Conservation (phyloP, 2,113 vertebrate genomes). For the Egretta garzetta region DNA sequence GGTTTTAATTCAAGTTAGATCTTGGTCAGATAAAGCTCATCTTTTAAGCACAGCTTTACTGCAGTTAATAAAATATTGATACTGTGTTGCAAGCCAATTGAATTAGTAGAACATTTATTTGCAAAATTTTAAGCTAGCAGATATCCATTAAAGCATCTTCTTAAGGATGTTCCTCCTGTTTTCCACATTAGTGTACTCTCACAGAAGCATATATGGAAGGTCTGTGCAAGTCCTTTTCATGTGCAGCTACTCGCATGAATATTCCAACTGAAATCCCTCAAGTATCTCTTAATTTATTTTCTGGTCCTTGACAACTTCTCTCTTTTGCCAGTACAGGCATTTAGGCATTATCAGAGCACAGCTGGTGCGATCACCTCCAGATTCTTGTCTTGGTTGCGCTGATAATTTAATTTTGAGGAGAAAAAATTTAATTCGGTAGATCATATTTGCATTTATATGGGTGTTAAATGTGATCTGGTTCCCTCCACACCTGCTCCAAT, state of each 20-base stretch:
- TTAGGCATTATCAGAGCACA: not conserved
- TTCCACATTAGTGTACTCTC: not conserved
- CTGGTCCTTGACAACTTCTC: not conserved
- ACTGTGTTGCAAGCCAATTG: not conserved
- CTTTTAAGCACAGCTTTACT: not conserved
- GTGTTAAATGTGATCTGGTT: not conserved
- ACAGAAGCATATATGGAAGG: not conserved
- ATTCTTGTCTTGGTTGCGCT: not conserved
- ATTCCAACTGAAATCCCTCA: not conserved
- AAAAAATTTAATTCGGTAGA: not conserved
- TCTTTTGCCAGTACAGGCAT: not conserved
- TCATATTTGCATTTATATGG: not conserved
- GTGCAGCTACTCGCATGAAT: not conserved
- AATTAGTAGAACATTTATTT: not conserved
- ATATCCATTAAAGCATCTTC: not conserved
- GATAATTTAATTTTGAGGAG: not conserved
- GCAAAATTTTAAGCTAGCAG: not conserved
- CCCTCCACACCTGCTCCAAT: not conserved
- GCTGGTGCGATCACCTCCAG: not conserved
- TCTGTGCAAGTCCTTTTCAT: not conserved
- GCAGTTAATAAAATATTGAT: not conserved
- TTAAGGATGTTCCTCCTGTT: not conserved
- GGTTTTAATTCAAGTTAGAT: not conserved
- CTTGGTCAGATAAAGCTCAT: not conserved
- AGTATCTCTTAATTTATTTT: not conserved